Conservation (phyloP, 2,113 vertebrate genomes). For the Crypturellus undulatus region DNA sequence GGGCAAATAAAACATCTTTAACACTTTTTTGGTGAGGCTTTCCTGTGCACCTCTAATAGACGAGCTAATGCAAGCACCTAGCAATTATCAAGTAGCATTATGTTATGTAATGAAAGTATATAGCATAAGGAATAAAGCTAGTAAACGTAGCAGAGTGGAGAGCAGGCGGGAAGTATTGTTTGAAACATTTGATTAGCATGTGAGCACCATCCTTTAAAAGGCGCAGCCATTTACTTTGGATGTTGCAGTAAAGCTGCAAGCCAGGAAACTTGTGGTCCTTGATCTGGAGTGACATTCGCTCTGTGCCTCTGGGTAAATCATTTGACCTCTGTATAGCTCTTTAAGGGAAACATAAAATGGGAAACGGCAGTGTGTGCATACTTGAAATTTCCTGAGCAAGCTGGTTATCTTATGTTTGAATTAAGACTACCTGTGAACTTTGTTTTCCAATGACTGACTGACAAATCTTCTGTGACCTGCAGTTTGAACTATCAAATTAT, state of each 20-base stretch:
- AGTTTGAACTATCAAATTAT: neutral
- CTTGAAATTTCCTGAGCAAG: neutral
- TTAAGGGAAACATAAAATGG: neutral
- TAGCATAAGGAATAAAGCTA: conserved; percentile 37
- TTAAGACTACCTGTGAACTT: neutral
- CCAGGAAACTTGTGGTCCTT: neutral
- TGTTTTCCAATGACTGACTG: neutral
- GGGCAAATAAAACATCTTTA: neutral
- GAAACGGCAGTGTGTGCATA: neutral
- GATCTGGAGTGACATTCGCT: neutral
- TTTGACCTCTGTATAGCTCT: neutral
- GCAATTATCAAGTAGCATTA: conserved; percentile 58
- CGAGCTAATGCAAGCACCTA: conserved; percentile 52
- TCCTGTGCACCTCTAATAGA: conserved; percentile 21
- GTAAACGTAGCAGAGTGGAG: conserved; percentile 15
- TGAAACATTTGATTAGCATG: conserved; percentile 26
- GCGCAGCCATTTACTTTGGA: neutral
- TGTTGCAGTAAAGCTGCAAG: neutral
- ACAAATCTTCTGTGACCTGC: neutral
- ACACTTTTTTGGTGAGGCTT: neutral
- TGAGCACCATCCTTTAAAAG: neutral
- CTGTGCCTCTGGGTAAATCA: conserved; percentile 13
- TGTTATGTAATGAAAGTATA: conserved; percentile 69
- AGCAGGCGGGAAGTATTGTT: conserved; percentile 44
- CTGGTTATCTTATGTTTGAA: neutral